Percentiles rank a stretch among this genome's conserved stretches.
phyloP scores from a whole-genome alignment of 1,140 invertebrate genomes.

The Goniozus legneri region DNA sequence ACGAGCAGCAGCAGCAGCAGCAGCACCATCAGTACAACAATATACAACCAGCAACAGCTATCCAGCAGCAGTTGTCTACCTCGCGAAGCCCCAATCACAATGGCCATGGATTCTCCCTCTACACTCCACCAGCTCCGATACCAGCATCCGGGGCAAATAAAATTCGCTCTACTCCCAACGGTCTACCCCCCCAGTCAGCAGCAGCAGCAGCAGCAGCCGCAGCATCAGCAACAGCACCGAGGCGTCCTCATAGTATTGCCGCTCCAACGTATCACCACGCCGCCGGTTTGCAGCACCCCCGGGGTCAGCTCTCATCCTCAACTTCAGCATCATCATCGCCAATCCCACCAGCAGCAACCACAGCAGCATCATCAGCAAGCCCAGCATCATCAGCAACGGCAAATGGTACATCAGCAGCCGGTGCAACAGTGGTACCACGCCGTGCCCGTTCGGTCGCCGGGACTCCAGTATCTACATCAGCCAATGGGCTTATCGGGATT shows the following conservation, averaged over 20 bases:
- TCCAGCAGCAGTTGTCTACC: constrained; percentile 35
- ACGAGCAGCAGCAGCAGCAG: constrained; percentile 19
- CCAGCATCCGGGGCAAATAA: constrained; percentile 51
- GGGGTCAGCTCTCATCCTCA: constrained; percentile 35
- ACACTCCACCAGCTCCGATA: constrained; percentile 57
- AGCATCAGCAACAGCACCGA: constrained; percentile 52
- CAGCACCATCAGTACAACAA: constrained; percentile 26
- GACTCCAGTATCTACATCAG: constrained; percentile 35
- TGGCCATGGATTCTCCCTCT: constrained; percentile 57
- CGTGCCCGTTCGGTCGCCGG: constrained; percentile 41
- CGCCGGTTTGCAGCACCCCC: constrained; percentile 22
- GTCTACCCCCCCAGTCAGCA: too few relatives aligned
- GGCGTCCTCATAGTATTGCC: constrained; percentile 53
- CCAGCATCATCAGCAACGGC: constrained; percentile 18
- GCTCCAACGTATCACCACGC: constrained; percentile 40
- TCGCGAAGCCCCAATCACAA: constrained; percentile 50
- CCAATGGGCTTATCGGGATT: constrained; percentile 21
- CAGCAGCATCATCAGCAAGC: constrained; percentile 12
- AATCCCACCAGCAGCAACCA: constrained; percentile 11
- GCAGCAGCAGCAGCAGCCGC: too few relatives aligned
- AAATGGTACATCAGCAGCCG: constrained; percentile 19
- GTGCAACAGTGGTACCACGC: constrained; percentile 34
- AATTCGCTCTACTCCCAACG: constrained; percentile 49
- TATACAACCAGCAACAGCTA: constrained; percentile 31
- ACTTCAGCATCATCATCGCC: constrained; percentile 22